A percentile compares a stretch with the other conserved stretches of the same genome.
phyloP scores from a whole-genome alignment of 2,888 invertebrate genomes.

The Amphipyra tragopoginis region DNA sequence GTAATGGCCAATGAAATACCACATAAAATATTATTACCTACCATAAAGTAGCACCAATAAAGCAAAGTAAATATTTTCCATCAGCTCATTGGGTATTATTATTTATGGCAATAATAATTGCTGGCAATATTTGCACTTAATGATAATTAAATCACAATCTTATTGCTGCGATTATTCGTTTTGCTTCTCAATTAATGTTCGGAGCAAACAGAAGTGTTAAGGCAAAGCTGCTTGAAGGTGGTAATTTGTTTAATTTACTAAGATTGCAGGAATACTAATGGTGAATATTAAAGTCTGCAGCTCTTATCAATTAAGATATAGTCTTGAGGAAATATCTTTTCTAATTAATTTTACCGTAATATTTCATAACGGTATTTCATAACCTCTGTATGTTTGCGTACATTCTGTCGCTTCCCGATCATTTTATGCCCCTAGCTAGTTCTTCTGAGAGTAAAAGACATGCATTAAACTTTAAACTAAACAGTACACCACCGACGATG shows the following conservation, averaged over 20 bases:
- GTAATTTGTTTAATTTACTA: slow-evolving; percentile 25
- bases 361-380: slow-evolving; percentile 20
- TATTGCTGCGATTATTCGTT: neutral
- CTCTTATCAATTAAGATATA: slow-evolving; percentile 27
- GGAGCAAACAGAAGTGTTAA: no score
- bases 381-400: neutral
- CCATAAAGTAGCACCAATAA: slow-evolving; percentile 1
- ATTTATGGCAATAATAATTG: neutral
- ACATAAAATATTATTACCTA: neutral
- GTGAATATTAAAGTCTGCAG: slow-evolving; percentile 21
- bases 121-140: neutral
- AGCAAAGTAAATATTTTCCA: neutral
- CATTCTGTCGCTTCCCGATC: neutral
- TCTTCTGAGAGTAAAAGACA: slow-evolving; percentile 1
- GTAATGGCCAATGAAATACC: neutral
- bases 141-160: neutral
- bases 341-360: slow-evolving; percentile 38
- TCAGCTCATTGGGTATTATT: neutral
- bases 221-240: neutral
- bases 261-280: slow-evolving; percentile 31
- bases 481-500: neutral
- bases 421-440: slow-evolving; percentile 12
- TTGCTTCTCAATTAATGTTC: no score
- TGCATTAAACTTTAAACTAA: slow-evolving; percentile 9
- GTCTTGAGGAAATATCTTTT: slow-evolving; percentile 32